Evolutionary conservation across 2,888 invertebrate genomes (phyloP), one percentile per base, ranked within the genome.

Genomic region (Liposcelis brunnea): DNA sequence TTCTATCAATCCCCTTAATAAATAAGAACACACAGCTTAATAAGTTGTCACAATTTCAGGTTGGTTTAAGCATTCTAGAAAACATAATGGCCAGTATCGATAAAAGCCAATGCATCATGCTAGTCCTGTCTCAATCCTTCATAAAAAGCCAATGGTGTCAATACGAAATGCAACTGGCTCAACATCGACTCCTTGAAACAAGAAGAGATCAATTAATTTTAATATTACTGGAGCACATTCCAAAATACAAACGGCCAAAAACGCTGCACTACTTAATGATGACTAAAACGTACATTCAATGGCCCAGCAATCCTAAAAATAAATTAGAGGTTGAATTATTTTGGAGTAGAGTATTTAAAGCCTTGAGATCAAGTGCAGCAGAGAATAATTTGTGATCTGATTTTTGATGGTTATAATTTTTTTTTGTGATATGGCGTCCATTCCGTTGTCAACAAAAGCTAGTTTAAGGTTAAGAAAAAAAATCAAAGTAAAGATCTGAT

Each of bases 1-100:
- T 11, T 19, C 16, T 43, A 26, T 12, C 5, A 35, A 35, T 34
- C 16, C 19, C 19, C 11, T 38, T 38, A 38, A 38, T 38, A 36
- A 14, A 40, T 14, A 2, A 18, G 7, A 6, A 4, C 11, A 6
- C 19, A 16, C 4, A 16, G n/a, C 14, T 5, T 15, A 14, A 16
- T n/a, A 19, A 6, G 18, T n/a, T n/a, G n/a, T n/a, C n/a, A n/a
- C n/a, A n/a, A n/a, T n/a, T n/a, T n/a, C 56, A 69, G 70, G 73
- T 75, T n/a, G 80, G 80, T 0, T 63, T 74, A 0, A 71, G 75
- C 2, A 79, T 80, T 47, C 58, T 78, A 49, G 78, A 80, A 55
- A 80, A 80, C 52, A 80, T 80, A 50, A 70, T 77, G 0, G 70
- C 73, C 0, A 74, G 75, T 54, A 77, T 80, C 69, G 76, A 78